Base-by-base conservation (phyloP, 2,113 vertebrate species). In the Cricetomys ansorgei region DNA sequence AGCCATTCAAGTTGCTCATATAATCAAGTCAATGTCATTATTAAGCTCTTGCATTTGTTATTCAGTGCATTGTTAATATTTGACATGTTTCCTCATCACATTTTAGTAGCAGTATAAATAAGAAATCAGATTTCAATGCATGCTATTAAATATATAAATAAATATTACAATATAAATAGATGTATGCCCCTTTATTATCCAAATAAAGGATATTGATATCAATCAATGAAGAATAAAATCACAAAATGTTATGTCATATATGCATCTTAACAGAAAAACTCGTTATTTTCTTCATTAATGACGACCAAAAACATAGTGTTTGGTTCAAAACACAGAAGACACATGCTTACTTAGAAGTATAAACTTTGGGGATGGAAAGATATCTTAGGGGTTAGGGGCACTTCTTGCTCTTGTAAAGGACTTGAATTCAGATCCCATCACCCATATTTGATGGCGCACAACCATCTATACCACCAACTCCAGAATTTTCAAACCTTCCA, bases 241-340 rank as follows among this genome's bases (percentile, higher is more conserved):
- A 88, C 48, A 72, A 90, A 75, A 94, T 93, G 16, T 4, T 64
- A 59, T 21, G 29, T 40, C 70, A 3, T 72, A 9, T 91, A 85
- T 88, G 85, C 11, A 45, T 23, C 62, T 79, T 95, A 43, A 85
- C 73, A 94, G 90, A 17, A 95, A 95, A 93, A 91, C 19, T 0
- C 29, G 75, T 37, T 55, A 80, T 90, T 96, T 94, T 92, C 40
- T 95, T 92, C 70, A 94, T 48, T 97, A 34, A n/a, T 55, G 23
- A 29, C 31, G 65, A 81, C 1, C 1, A 72, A 34, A 43, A 73
- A 37, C 23, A 88, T 17, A 70, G 45, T 53, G 62, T 25, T 90
- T 31, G 50, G 8, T 80, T 87, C 92, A 94, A 96, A 91, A 81
- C 13, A 92, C 2, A 48, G 65, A 34, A 27, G 72, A 37, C 5